Evolutionary conservation across 2,797 vertebrate species (phyloP).

Genomic region (Menidia menidia): DNA sequence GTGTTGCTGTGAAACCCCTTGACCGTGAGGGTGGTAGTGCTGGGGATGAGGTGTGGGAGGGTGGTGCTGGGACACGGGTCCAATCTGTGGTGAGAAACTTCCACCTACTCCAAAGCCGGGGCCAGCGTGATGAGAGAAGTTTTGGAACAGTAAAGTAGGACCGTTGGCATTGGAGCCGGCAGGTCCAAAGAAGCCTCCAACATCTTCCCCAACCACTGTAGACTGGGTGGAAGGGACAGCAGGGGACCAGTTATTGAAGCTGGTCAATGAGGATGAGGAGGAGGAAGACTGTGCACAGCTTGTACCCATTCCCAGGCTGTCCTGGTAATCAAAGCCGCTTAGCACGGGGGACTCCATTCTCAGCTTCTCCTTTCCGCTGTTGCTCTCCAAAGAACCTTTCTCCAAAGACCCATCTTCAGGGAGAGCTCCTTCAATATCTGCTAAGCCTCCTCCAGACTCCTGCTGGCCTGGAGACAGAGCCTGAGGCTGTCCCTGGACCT

Average conservation of each 20-base stretch:
- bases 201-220: slow-evolving; percentile 94
- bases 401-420: slow-evolving; percentile 91
- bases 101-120: slow-evolving; percentile 91
- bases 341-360: slow-evolving; percentile 96
- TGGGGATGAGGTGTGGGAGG: slow-evolving; percentile 93
- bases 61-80: slow-evolving; percentile 96
- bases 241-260: slow-evolving; percentile 98
- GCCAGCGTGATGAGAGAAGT: slow-evolving; percentile 97
- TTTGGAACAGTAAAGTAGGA: slow-evolving; percentile 96
- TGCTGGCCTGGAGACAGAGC: slow-evolving; percentile 90
- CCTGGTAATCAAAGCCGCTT: slow-evolving; percentile 96
- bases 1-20: slow-evolving; percentile 91
- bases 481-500: slow-evolving; percentile 89
- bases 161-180: slow-evolving; percentile 93
- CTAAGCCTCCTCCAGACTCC: slow-evolving; percentile 89
- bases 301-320: slow-evolving; percentile 92
- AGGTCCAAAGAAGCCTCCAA: slow-evolving; percentile 92
- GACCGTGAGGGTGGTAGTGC: slow-evolving; percentile 96
- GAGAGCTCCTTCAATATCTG: slow-evolving; percentile 90
- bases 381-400: slow-evolving; percentile 89
- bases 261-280: slow-evolving; percentile 93
- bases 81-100: slow-evolving; percentile 97
- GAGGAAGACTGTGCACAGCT: slow-evolving; percentile 90
- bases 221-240: slow-evolving; percentile 95
- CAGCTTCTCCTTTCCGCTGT: slow-evolving; percentile 93